Evolutionary conservation across 1,140 invertebrate genomes (phyloP).

Genomic region (Thaumatotibia leucotreta): DNA sequence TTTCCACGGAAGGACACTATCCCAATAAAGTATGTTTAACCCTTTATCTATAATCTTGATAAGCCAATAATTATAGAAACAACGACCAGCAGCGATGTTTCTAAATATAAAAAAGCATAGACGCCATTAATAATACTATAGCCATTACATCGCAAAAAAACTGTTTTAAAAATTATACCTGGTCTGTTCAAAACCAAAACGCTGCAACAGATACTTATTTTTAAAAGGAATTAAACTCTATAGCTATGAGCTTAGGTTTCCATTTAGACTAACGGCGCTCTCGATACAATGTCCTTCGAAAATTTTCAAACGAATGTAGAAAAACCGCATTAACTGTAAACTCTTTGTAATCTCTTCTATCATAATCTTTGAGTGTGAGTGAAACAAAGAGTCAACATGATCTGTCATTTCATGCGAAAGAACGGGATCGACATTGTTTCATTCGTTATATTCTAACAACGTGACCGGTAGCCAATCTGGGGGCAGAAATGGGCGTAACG

Average conservation of each 20-base stretch:
- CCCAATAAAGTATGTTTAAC: slow-evolving; percentile 46
- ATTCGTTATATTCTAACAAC: slow-evolving; percentile 32
- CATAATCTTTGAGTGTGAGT: slow-evolving; percentile 44
- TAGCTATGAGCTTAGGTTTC: not conserved
- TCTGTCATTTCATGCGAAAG: slow-evolving; percentile 14
- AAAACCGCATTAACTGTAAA: slow-evolving; percentile 63
- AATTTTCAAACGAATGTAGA: slow-evolving; percentile 48
- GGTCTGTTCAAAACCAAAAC: slow-evolving; percentile 15
- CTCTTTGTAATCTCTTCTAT: slow-evolving; percentile 58
- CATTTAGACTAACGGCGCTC: slow-evolving; percentile 15
- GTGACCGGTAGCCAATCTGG: slow-evolving; percentile 60
- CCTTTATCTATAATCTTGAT: slow-evolving; percentile 65
- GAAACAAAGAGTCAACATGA: slow-evolving; percentile 26
- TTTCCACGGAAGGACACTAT: slow-evolving; percentile 35
- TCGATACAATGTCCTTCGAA: slow-evolving; percentile 35
- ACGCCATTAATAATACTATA: slow-evolving; percentile 50
- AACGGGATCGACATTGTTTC: slow-evolving; percentile 42
- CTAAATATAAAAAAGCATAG: slow-evolving; percentile 49
- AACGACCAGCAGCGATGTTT: slow-evolving; percentile 48
- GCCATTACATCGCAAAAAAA: slow-evolving; percentile 54
- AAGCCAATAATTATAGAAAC: slow-evolving; percentile 57
- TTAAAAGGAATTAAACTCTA: slow-evolving; percentile 28
- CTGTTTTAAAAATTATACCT: slow-evolving; percentile 60
- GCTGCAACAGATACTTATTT: slow-evolving; percentile 15
- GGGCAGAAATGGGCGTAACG: slow-evolving; percentile 42